Base-by-base conservation (phyloP, 1,140 invertebrate genomes). In the Neuroterus valhalla region DNA sequence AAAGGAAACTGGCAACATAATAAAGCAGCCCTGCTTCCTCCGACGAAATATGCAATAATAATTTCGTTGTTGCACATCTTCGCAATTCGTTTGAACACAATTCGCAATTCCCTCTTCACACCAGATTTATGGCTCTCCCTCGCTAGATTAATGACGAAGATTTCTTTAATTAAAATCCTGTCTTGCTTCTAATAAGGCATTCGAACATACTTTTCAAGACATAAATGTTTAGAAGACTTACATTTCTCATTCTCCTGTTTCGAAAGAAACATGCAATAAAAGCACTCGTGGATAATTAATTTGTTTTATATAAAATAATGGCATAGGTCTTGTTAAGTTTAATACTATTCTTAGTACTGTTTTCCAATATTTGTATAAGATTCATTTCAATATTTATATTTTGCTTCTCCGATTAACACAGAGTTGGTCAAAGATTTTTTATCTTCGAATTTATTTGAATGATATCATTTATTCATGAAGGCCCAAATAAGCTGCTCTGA, bases 81-180 rank as follows among this genome's bases (percentile, higher is more conserved):
- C 31, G 31, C n/a, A 26, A 62, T 62, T 62, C 26, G 12, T 38
- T 62, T 23, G 31, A 62, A 31, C 55, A 62, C 21, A 55, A 71
- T 71, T 71, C 52, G 38, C 52, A 55, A 46, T 80, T 78, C 73
- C 71, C 72, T 69, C 74, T 78, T 74, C 68, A 69, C 46, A 45
- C 44, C 69, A 74, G 76, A 80, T 80, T 80, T 78, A 80, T 80
- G 43, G 79, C 71, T 19, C 71, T 50, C 44, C 76, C 38, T 76
- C 71, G 45, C 62, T 46, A 70, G 76, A 79, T 77, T 77, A 81
- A 81, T 79, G 70, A 77, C 72, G 72, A 81, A 78, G 77, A 81
- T 79, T 81, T 79, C 73, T 79, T 74, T 81, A 81, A 81, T 81
- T 81, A 78, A 67, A 67, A 62, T 62, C 66, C 48, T 71, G 72